Base-by-base conservation (phyloP, 2,113 vertebrate genomes). In the Lophochroa leadbeateri region DNA sequence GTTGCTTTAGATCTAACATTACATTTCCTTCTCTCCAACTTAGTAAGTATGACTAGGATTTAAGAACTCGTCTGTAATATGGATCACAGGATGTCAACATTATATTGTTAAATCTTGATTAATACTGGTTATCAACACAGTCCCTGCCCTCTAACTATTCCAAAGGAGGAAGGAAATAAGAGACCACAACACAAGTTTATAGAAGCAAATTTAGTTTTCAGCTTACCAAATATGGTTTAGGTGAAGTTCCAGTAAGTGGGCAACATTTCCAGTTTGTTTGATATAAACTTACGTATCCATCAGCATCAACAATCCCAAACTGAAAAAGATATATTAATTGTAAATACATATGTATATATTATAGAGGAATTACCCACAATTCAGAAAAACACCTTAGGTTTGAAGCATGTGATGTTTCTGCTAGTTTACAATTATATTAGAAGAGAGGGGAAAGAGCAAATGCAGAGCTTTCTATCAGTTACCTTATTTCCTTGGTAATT, bases 401-500 rank as follows among this genome's bases (percentile, higher is more conserved):
- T 70, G 31, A 80, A 70, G 11, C 77, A 71, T 9, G 4, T 10
- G 3, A 37, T 24, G 6, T 13, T 82, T 88, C 47, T 82, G 52
- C 35, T 79, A 35, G 41, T 64, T 85, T 60, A 63, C 37, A 65
- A 7, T 43, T 85, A 37, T 8, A 28, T 0, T 29, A 23, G 9
- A 24, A 17, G 6, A 10, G 21, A 8, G 1, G 6, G 27, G 16
- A n/a, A 57, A 46, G 8, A 69, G 10, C 31, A 50, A 6, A 3
- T 6, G 68, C 19, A 76, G 27, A 82, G 14, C 82, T 17, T 92
- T 80, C 49, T 91, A 39, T 37, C 69, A 65, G 16, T 61, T 97
- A 99, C 99, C 99, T 99, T 99, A 98, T 99, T 99, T 95, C 99
- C 99, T 96, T 99, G 99, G 93, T 99, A 98, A 97, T 98, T 99